Base-by-base conservation (phyloP, 2,888 invertebrate species). In the Nephrotoma guestfalica region DNA sequence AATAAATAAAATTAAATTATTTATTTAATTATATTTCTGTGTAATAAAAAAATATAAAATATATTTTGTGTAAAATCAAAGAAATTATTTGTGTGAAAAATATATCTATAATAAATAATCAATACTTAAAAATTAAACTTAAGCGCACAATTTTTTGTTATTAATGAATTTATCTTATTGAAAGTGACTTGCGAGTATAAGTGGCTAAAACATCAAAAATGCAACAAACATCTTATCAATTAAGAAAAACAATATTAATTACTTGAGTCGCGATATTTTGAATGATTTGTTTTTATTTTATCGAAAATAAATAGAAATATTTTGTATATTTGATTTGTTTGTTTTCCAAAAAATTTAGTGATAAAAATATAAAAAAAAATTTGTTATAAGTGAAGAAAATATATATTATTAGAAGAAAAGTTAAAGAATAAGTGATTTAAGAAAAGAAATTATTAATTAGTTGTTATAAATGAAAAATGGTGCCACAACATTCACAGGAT, bases 401-500 rank as follows among this genome's bases (percentile, higher is more conserved):
- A 6, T 71, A 41, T 84, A 5, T 15, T n/a, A 11, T 15, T n/a
- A 85, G 18, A 45, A 85, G 18, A 85, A 43, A 41, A 15, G 41
- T 41, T 41, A 85, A 42, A 85, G 42, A 71, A 15, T n/a, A 85
- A 85, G 30, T 84, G 84, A 43, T 13, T 85, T 45, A 43, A 18
- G 45, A 85, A 13, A 41, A 30, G 2, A 84, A 84, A 84, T 41
- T 41, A 83, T 2, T n/a, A 84, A 84, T 41, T 84, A 41, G 41
- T 85, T 43, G 85, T 85, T 85, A 57, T 57, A 41, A 51, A 45
- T 86, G 45, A 87, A 89, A 89, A 88, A 90, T 90, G 89, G 89
- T 89, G 88, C 89, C 89, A 87, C 89, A 90, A 89, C 89, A 89
- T 88, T 88, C 89, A 88, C 90, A 89, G 89, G 89, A 89, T 88